A percentile compares a stretch with the other conserved stretches of the same genome.
phyloP scores from a whole-genome alignment of 1,140 invertebrate genomes.

The Microplitis demolitor region DNA sequence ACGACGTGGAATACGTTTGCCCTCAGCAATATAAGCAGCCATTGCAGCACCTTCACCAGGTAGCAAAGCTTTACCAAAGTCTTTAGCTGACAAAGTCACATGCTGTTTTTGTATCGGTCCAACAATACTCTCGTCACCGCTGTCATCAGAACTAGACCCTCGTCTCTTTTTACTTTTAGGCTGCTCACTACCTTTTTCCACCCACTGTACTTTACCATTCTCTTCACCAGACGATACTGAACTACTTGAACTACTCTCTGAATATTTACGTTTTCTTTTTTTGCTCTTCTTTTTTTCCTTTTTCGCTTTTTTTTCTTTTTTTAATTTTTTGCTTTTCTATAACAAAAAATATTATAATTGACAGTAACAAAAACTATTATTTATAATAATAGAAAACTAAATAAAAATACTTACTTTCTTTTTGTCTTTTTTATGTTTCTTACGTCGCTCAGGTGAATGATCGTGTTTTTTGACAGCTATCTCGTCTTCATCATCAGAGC shows the following conservation, averaged over 20 bases:
- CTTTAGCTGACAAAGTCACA: slow-evolving; percentile 75
- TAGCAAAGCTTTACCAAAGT: slow-evolving; percentile 87
- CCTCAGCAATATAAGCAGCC: slow-evolving; percentile 98
- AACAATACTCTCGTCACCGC: slow-evolving; percentile 66
- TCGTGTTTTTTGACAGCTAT: slow-evolving; percentile 59
- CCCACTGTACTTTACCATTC: slow-evolving; percentile 65
- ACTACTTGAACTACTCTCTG: slow-evolving; percentile 43
- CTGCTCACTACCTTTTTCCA: slow-evolving; percentile 67
- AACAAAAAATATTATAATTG: slow-evolving; percentile 26
- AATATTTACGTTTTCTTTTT: slow-evolving; percentile 51
- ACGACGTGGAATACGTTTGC: slow-evolving; percentile 95
- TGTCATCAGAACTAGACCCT: slow-evolving; percentile 56
- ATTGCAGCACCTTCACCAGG: slow-evolving; percentile 97
- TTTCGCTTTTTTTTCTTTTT: slow-evolving; percentile 58
- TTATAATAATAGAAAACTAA: not conserved
- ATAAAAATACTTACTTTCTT: slow-evolving; percentile 58
- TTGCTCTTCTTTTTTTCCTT: slow-evolving; percentile 53
- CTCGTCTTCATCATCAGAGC: slow-evolving; percentile 62
- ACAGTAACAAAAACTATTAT: not conserved
- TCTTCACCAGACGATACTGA: slow-evolving; percentile 43
- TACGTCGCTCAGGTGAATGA: slow-evolving; percentile 65
- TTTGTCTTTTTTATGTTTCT: slow-evolving; percentile 66
- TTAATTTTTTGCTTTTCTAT: slow-evolving; percentile 61
- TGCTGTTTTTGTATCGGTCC: slow-evolving; percentile 75
- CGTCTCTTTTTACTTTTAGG: slow-evolving; percentile 37